Conservation (phyloP, 2,113 vertebrate genomes). For the Antennarius striatus region DNA sequence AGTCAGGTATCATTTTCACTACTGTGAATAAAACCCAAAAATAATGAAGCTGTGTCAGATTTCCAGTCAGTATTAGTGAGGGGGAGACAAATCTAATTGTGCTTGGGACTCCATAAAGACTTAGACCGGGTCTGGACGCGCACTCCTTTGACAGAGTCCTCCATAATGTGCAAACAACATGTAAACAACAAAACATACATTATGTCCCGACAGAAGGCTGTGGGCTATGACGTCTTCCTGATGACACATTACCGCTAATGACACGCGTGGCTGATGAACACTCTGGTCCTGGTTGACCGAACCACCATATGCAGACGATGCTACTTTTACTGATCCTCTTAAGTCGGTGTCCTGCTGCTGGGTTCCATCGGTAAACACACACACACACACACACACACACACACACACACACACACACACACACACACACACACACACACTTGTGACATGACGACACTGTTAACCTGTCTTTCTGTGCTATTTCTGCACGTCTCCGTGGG, state of each 20-base stretch:
- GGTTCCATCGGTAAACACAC: conserved; percentile 21
- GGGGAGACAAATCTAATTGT: too few species aligned
- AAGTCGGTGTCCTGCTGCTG: conserved; percentile 21
- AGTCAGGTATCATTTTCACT: too few species aligned
- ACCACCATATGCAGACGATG: not conserved
- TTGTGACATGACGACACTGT: conserved; percentile 36
- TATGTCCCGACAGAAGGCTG: too few species aligned
- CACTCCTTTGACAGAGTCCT: conserved; percentile 5
- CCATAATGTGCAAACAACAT: conserved; percentile 12
- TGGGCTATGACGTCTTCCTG: too few species aligned
- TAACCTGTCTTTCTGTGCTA: conserved; percentile 18
- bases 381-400: not conserved
- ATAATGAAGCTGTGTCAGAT: too few species aligned
- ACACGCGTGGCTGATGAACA: too few species aligned
- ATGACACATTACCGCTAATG: too few species aligned
- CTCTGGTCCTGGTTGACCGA: too few species aligned
- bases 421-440: not conserved
- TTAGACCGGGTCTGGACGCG: not conserved
- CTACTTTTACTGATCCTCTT: conserved; percentile 60
- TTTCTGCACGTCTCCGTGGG: not conserved
- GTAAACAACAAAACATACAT: not conserved
- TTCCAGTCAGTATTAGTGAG: too few species aligned
- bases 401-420: too few species aligned
- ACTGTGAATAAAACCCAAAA: too few species aligned
- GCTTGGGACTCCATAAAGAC: too few species aligned